Conservation (phyloP, 1,140 invertebrate species). For the Notospermus geniculatus region DNA sequence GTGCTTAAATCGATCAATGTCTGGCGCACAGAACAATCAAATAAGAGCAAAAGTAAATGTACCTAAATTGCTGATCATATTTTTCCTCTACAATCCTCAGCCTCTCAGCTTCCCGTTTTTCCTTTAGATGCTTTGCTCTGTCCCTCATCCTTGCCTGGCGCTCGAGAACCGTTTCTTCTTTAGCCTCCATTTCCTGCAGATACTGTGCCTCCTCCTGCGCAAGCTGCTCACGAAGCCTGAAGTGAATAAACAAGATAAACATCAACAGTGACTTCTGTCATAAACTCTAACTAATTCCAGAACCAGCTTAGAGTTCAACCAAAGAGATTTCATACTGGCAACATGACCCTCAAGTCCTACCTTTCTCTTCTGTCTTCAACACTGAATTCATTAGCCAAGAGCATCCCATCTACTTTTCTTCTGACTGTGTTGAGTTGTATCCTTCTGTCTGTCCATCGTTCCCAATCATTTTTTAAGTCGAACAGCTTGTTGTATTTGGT, state of each 20-base stretch:
- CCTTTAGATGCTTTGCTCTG: constrained; percentile 51
- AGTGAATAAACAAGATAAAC: too few relatives aligned
- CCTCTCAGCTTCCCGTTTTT: constrained; percentile 49
- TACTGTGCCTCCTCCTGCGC: constrained; percentile 41
- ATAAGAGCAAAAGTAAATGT: constrained; percentile 10
- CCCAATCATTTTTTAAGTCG: constrained; percentile 54
- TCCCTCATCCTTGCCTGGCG: constrained; percentile 54
- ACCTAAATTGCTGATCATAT: constrained; percentile 55
- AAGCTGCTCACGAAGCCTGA: constrained; percentile 44
- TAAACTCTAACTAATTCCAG: too few relatives aligned
- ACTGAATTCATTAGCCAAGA: constrained; percentile 39
- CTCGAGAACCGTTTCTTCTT: constrained; percentile 50
- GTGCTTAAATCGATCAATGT: too few relatives aligned
- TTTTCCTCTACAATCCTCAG: constrained; percentile 50
- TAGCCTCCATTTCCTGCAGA: constrained; percentile 46
- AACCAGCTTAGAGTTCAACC: too few relatives aligned
- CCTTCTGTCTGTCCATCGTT: constrained; percentile 43
- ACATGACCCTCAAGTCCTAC: constrained; percentile 24
- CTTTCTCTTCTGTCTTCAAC: constrained; percentile 50
- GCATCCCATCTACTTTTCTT: constrained; percentile 35
- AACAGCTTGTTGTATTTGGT: constrained; percentile 37
- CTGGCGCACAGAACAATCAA: too few relatives aligned
- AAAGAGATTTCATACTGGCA: background rate
- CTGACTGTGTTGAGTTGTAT: constrained; percentile 41
- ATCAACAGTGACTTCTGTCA: too few relatives aligned